Evolutionary conservation across 2,113 vertebrate genomes (phyloP), one percentile per base, ranked within the genome.

Genomic region (Mus spicilegus): DNA sequence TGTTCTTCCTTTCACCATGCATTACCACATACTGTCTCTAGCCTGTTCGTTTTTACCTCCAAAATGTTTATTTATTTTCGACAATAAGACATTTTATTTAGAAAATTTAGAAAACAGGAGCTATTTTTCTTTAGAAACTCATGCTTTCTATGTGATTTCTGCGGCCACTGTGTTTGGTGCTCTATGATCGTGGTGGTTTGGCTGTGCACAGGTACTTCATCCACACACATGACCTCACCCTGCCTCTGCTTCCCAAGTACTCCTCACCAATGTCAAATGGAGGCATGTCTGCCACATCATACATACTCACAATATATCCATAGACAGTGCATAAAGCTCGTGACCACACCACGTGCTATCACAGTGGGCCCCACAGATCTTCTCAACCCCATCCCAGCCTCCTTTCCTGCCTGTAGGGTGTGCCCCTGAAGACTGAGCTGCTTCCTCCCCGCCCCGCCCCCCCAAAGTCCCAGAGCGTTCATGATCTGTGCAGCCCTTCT

Each of bases 381-480:
- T 54, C 67, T 54, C 51, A 22, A 7, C 19, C 22, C 24, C 2
- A 0, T 39, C 69, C 19, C 26, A 19, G 22, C 77, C 39, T 93
- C 19, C 1, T 65, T 63, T 30, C 4, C 13, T 73, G 4, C 9
- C 7, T 51, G 24, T 2, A 16, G 6, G 24, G 0, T 0, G 2
- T 12, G 11, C 81, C 28, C 69, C 3, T 42, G 16, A 4, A 61
- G n/a, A 28, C 30, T 5, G 51, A 86, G 13, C 26, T 67, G 24
- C 17, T 67, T 42, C 42, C 42, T 42, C 42, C 42, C 42, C 42
- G 42, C 42, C 42, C 42, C 42, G n/a, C n/a, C 42, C 42, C 42
- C 42, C 42, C 42, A 56, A 76, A 54, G 9, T 73, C n/a, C 56
- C 24, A 16, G 12, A 39, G 70, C 33, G 56, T 39, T 63, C 13